phyloP scores from a whole-genome alignment of 2,797 vertebrate genomes.

The Erithacus rubecula region DNA sequence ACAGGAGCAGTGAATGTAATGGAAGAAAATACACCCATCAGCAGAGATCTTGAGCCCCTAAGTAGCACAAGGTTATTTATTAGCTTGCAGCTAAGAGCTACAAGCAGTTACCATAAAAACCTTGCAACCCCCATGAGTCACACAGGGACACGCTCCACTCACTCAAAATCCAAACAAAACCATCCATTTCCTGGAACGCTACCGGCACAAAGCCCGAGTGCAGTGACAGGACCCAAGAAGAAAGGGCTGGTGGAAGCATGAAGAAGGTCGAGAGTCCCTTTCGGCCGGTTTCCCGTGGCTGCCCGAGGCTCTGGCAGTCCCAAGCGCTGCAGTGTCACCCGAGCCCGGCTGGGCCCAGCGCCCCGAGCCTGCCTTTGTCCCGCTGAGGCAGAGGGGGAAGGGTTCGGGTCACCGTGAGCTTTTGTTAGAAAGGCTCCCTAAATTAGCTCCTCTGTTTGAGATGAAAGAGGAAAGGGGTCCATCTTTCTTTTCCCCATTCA shows the following conservation, averaged over 20 bases:
- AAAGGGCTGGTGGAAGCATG: background rate
- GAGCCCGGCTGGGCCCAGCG: no score
- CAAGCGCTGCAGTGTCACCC: background rate
- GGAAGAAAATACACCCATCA: background rate
- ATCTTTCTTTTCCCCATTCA: slow-evolving; percentile 40
- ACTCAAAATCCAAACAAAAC: background rate
- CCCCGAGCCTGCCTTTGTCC: slow-evolving; percentile 14
- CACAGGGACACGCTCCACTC: background rate
- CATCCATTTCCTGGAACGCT: slow-evolving; percentile 24
- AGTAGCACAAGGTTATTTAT: background rate
- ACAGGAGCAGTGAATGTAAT: background rate
- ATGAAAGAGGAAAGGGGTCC: background rate
- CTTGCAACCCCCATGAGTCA: slow-evolving; percentile 7
- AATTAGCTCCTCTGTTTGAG: slow-evolving; percentile 33
- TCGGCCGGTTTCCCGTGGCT: background rate
- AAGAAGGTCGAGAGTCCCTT: background rate
- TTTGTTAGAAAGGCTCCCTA: slow-evolving; percentile 3
- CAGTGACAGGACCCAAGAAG: background rate
- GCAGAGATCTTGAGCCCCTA: background rate
- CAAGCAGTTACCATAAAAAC: slow-evolving; percentile 18
- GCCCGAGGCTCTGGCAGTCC: background rate
- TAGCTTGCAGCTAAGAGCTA: slow-evolving; percentile 17
- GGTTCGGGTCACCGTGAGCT: slow-evolving; percentile 11
- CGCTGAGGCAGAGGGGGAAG: background rate
- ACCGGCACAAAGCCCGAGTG: background rate